phyloP scores from a whole-genome alignment of 2,113 vertebrate genomes.

The Willisornis vidua region DNA sequence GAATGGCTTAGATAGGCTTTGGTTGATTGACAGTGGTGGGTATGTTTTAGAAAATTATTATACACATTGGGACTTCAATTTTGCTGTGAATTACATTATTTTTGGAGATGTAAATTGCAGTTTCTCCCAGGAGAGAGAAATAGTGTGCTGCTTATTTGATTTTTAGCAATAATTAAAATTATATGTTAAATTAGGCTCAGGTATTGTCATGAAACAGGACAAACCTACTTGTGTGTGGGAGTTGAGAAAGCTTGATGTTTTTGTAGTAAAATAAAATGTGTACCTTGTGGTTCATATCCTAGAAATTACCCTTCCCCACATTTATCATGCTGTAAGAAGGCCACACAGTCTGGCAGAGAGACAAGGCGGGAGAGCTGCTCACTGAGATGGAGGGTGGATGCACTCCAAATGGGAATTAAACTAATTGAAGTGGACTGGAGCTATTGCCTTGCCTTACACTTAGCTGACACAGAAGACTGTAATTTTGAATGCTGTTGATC shows the following conservation, averaged over 20 bases:
- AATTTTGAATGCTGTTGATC: not conserved
- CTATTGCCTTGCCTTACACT: not conserved
- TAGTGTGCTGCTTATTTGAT: not conserved
- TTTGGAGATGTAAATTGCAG: slow-evolving; percentile 32
- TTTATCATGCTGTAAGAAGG: not conserved
- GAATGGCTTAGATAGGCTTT: slow-evolving; percentile 20
- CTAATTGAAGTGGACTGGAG: slow-evolving; percentile 5
- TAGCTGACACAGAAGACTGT: not conserved
- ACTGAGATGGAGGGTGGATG: not conserved
- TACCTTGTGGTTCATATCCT: not conserved
- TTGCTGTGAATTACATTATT: slow-evolving; percentile 43
- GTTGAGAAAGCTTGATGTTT: not conserved
- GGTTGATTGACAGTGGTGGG: slow-evolving; percentile 38
- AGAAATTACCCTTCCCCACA: not conserved
- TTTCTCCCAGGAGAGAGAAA: not conserved
- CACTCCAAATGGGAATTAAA: slow-evolving; percentile 21
- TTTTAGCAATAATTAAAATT: slow-evolving; percentile 54
- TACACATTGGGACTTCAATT: not conserved
- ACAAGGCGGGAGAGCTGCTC: not conserved
- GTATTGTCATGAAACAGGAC: not conserved
- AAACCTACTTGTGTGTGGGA: not conserved
- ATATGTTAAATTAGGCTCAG: not conserved
- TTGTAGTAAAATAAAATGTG: not conserved
- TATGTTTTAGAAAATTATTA: slow-evolving; percentile 47
- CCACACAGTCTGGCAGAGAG: not conserved